phyloP scores from a whole-genome alignment of 2,113 vertebrate genomes.

The Equus przewalskii region DNA sequence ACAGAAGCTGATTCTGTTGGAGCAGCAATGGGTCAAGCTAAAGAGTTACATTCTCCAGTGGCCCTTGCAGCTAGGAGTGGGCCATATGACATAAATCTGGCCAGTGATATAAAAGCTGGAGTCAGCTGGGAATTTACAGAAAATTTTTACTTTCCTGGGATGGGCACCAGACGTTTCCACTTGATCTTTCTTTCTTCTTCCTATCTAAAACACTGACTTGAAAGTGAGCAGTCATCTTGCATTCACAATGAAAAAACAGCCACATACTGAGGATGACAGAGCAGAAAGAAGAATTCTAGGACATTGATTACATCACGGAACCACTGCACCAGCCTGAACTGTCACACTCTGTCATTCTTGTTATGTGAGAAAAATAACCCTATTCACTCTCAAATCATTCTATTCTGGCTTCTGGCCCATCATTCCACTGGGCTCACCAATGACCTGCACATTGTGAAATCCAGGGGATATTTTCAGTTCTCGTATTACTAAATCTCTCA shows the following conservation, averaged over 20 bases:
- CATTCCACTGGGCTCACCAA: background rate
- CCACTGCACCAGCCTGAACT: background rate
- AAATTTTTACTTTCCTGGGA: background rate
- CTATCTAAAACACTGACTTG: background rate
- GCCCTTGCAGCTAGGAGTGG: background rate
- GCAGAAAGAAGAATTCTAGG: constrained; percentile 18
- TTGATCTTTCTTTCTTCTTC: constrained; percentile 18
- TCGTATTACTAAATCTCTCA: constrained; percentile 19
- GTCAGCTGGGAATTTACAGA: background rate
- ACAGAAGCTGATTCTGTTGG: background rate
- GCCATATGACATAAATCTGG: background rate
- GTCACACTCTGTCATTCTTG: background rate
- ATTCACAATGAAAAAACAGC: background rate
- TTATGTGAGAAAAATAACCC: constrained; percentile 39
- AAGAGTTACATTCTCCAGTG: background rate
- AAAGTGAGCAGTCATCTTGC: background rate
- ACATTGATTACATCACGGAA: background rate
- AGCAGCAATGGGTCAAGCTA: background rate
- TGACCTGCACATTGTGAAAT: constrained; percentile 56
- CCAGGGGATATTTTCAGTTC: constrained; percentile 24
- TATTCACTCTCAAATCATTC: background rate
- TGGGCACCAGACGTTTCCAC: background rate
- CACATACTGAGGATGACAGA: background rate
- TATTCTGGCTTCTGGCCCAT: constrained; percentile 14
- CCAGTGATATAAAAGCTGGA: background rate